Evolutionary conservation across 1,140 invertebrate species (phyloP), one percentile per base, ranked within the genome.

Genomic region (Chelonus insularis): DNA sequence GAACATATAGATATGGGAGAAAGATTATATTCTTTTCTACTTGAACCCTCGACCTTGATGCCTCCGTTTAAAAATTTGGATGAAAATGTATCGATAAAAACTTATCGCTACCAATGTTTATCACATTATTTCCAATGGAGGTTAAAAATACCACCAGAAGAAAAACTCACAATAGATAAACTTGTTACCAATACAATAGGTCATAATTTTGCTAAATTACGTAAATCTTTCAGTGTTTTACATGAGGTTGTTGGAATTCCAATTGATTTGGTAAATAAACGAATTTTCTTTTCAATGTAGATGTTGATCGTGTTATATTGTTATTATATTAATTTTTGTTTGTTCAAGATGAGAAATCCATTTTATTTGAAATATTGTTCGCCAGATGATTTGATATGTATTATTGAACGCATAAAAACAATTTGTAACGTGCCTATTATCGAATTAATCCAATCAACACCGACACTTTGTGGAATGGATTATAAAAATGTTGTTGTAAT

Each of bases 341-440:
- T 29, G 2, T 34, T 54, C 52, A 4, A 84, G 77, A 82, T 86
- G 16, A 76, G 82, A 71, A 72, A 75, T 21, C 79, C 82, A 68
- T 74, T 82, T 20, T 84, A 80, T 71, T 65, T 86, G 57, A 60
- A 83, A 8, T 70, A 78, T 66, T 71, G 67, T 6, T 76, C 83
- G 70, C 76, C 81, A 43, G 73, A 80, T 16, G 78, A 86, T 56
- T 66, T 84, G 18, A 73, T 77, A 61, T 63, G 74, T 8, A 76
- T 84, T 11, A 64, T 85, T 2, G 72, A 75, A n/a, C 73, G 82
- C 23, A 69, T 84, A 21, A 62, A 74, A 66, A 61, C 25, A 7
- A 34, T 68, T 84, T 60, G 77, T 73, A 51, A 78, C 14, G 72
- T 79, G 50, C 71, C 79, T 68, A 76, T 86, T 1, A 78, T 70